A percentile compares a stretch with the other conserved stretches of the same genome.
Evolutionary conservation across 37 sponge, comb jelly and placozoan species (phyloP).

Genomic region (Bolinopsis microptera): DNA sequence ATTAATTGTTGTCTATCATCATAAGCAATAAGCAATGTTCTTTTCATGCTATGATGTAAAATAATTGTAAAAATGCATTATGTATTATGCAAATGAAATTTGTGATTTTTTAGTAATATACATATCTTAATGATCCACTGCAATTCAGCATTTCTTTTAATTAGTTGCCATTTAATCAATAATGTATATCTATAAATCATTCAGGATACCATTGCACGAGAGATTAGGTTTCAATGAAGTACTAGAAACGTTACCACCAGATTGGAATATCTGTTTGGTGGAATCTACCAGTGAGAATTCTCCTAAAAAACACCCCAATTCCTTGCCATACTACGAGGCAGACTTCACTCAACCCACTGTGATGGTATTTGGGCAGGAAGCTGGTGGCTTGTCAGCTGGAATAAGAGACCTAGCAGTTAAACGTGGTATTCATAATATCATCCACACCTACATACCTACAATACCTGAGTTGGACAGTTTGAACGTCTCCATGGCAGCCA

Average conservation of each 20-base stretch:
- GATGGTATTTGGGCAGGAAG: slow-evolving; percentile 27
- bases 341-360: slow-evolving; percentile 24
- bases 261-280: slow-evolving; percentile 45
- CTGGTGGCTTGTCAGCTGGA: background rate
- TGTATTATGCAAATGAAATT: no score
- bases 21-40: no score
- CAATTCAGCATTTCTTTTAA: no score
- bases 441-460: slow-evolving; percentile 8
- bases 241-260: background rate
- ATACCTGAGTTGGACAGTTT: background rate
- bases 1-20: no score
- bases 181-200: no score
- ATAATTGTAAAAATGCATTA: no score
- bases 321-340: background rate
- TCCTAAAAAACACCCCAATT: background rate
- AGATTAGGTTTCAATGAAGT: background rate
- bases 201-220: slow-evolving; percentile 26
- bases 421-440: background rate
- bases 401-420: background rate
- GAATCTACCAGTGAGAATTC: background rate
- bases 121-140: no score
- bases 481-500: background rate
- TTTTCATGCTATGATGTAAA: no score
- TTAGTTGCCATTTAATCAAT: no score
- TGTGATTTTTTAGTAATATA: no score